phyloP scores from a whole-genome alignment of 2,888 invertebrate genomes.

The Cylindroiulus punctatus region DNA sequence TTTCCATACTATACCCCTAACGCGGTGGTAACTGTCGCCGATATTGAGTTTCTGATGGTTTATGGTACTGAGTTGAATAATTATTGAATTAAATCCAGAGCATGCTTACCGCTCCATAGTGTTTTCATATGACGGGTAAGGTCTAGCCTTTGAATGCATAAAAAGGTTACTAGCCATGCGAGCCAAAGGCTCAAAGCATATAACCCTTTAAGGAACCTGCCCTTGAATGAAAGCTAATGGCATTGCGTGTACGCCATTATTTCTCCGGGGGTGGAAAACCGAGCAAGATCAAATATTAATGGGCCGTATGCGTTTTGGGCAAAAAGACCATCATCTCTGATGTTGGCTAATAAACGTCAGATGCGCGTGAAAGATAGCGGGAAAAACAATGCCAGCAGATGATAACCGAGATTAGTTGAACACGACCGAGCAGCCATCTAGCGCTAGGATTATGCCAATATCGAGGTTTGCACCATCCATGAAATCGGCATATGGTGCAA shows the following conservation, averaged over 20 bases:
- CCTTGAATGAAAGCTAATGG: neutral
- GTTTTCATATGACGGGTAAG: no score
- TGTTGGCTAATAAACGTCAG: constrained; percentile 31
- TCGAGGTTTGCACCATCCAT: neutral
- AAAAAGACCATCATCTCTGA: constrained; percentile 8
- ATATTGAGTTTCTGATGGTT: no score
- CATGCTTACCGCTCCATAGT: no score
- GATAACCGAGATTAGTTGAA: constrained; percentile 42
- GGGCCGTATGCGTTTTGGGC: constrained; percentile 27
- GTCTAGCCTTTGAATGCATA: neutral
- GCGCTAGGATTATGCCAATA: constrained; percentile 12
- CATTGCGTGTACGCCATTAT: neutral
- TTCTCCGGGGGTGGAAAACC: neutral
- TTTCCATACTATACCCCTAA: no score
- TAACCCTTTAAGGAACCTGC: neutral
- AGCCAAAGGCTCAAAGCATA: neutral
- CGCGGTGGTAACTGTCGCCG: no score
- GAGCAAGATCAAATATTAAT: neutral
- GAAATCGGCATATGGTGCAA: constrained; percentile 16
- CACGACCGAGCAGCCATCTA: neutral
- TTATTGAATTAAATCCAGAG: no score
- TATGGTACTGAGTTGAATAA: no score
- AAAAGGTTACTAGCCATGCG: neutral
- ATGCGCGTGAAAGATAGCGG: constrained; percentile 5
- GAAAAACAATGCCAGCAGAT: constrained; percentile 29